Base-by-base conservation (phyloP, 2,797 vertebrate genomes). In the Trachurus trachurus region DNA sequence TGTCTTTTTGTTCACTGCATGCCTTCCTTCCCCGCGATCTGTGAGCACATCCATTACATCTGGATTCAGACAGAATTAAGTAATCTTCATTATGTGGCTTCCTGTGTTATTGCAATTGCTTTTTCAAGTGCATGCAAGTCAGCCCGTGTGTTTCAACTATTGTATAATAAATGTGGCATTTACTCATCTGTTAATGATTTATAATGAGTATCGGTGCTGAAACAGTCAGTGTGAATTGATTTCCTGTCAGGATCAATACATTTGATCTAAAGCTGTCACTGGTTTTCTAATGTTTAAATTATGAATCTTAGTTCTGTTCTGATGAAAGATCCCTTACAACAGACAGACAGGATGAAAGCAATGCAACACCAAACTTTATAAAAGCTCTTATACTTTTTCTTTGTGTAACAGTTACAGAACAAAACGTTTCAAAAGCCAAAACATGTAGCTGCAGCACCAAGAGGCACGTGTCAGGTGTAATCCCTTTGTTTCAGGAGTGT, bases 31-130 rank as follows among this genome's bases (percentile, higher is more conserved):
- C 80, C 68, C 16, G 37, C 79, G 75, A 86, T 84, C 83, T 76
- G 78, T 49, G 66, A 85, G 83, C 78, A 73, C 85, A 72, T 76
- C 74, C 79, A 88, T 74, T 82, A 83, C 93, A 93, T 93, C 92
- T 93, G 93, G 89, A 91, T 81, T 86, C 87, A 92, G 71, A 89
- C 84, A 79, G 86, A 91, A 91, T 91, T 60, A 80, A 89, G 45
- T 86, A 74, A 84, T 88, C 69, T 52, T 86, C 66, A 88, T 87
- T 85, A 90, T 67, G 66, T 58, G 83, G 50, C 88, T 88, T 89
- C 91, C 90, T 91, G 83, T 62, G 44, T 79, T 74, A 63, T 67
- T 76, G 81, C 84, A 82, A 62, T 56, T 70, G 80, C 80, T 52
- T 86, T 86, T 82, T 82, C 66, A 80, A 89, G 71, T 71, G 66